Percentiles rank a stretch among this genome's conserved stretches.
These are phyloP conservation scores for Dryoscopus gambensis DNA, from an alignment of 2,113 vertebrate species.

Conservation along the genomic window DNA sequence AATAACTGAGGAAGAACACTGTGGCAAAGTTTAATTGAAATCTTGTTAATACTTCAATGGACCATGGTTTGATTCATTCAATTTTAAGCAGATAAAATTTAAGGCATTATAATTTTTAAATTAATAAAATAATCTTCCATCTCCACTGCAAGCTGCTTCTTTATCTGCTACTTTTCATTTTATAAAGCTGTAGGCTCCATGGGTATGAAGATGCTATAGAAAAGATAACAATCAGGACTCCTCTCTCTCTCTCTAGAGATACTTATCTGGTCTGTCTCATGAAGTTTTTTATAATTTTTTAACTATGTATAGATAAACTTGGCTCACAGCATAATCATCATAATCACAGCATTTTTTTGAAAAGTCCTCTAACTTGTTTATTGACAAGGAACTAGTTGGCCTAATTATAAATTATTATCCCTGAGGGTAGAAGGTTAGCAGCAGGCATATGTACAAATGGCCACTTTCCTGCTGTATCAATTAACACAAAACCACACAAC, in stretches of 20 bases:
- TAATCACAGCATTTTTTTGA: neutral
- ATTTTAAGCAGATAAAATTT: slow-evolving; percentile 38
- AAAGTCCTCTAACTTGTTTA: neutral
- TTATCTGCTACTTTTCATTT: slow-evolving; percentile 36
- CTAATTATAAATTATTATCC: neutral
- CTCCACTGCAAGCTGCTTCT: neutral
- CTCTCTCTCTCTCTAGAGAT: neutral
- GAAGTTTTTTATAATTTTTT: neutral
- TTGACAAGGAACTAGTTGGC: neutral
- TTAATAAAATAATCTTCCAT: slow-evolving; percentile 56
- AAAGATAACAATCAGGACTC: neutral
- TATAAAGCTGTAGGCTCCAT: neutral
- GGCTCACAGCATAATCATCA: neutral
- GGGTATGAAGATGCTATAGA: neutral
- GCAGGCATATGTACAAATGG: neutral
- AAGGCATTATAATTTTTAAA: slow-evolving; percentile 48
- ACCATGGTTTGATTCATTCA: neutral
- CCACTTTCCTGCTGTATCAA: neutral
- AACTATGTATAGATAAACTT: neutral
- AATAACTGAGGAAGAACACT: neutral
- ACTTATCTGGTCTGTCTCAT: neutral
- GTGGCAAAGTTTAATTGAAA: slow-evolving; percentile 32
- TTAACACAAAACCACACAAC: neutral
- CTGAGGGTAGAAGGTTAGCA: neutral
- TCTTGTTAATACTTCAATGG: slow-evolving; percentile 44